These are phyloP conservation scores for Alsophila aescularia DNA, from an alignment of 2,888 invertebrate genomes.

Conservation along the genomic window DNA sequence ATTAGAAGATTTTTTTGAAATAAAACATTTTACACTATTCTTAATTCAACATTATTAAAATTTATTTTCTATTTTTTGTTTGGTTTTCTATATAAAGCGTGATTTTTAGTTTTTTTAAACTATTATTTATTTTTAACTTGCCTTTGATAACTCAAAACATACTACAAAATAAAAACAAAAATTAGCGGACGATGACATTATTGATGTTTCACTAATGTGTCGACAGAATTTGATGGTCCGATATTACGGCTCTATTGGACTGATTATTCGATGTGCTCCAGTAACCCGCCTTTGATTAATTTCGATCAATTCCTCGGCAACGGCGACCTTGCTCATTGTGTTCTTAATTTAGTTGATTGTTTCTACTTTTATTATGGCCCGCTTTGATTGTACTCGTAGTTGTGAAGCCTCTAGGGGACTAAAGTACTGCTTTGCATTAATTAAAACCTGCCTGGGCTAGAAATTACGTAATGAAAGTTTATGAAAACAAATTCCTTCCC, in stretches of 20 bases:
- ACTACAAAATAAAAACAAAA: too few relatives aligned
- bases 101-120: too few relatives aligned
- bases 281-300: slow-evolving; percentile 65
- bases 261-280: slow-evolving; percentile 5
- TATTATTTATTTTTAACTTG: too few relatives aligned
- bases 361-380: slow-evolving; percentile 20
- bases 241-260: not conserved
- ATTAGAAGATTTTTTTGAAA: too few relatives aligned
- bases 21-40: too few relatives aligned
- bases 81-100: too few relatives aligned
- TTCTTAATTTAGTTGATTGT: slow-evolving; percentile 34
- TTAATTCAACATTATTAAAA: too few relatives aligned
- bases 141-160: too few relatives aligned
- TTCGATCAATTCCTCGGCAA: slow-evolving; percentile 48
- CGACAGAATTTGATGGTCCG: not conserved
- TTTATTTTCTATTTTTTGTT: too few relatives aligned
- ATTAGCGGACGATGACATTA: not conserved
- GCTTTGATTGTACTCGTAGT: slow-evolving; percentile 18
- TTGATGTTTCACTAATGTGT: not conserved
- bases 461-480: not conserved
- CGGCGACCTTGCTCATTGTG: slow-evolving; percentile 34
- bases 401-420: slow-evolving; percentile 3
- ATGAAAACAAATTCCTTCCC: too few relatives aligned
- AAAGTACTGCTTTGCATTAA: not conserved
- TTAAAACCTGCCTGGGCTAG: not conserved